Percentiles rank a stretch among this genome's conserved stretches.
phyloP scores from a whole-genome alignment of 2,113 vertebrate species.

The Oxygymnocypris stewartii region DNA sequence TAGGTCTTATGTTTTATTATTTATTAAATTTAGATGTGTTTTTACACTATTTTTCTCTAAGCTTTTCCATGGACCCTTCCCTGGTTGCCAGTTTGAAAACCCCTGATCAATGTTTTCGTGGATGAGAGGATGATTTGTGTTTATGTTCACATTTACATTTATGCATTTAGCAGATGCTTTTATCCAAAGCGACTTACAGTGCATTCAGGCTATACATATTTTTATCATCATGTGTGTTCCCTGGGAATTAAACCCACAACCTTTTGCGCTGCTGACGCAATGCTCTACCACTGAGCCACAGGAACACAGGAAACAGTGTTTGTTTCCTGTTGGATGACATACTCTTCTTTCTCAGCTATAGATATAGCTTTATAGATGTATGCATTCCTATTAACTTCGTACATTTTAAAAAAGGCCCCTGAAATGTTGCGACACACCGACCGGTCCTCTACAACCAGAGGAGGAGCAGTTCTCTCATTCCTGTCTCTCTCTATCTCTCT shows the following conservation, averaged over 20 bases:
- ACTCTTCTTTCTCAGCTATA: background rate
- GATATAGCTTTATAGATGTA: background rate
- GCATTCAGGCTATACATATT: too few species aligned
- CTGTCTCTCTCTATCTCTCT: background rate
- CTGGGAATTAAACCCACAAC: too few species aligned
- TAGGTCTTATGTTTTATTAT: background rate
- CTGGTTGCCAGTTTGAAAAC: background rate
- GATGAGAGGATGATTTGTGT: background rate
- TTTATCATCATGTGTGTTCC: too few species aligned
- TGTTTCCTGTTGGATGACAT: background rate
- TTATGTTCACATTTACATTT: background rate
- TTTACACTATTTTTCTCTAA: background rate
- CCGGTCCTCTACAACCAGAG: constrained; percentile 25
- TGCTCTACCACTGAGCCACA: too few species aligned
- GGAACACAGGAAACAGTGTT: too few species aligned
- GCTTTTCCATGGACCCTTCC: background rate
- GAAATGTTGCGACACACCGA: constrained; percentile 29
- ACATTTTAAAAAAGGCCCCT: background rate
- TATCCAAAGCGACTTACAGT: too few species aligned
- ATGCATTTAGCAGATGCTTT: too few species aligned
- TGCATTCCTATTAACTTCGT: background rate
- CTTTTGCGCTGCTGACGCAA: too few species aligned
- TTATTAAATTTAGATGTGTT: background rate
- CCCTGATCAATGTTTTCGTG: background rate
- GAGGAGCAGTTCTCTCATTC: constrained; percentile 10